Conservation (phyloP, 2,888 invertebrate species). For the Erpobdella octoculata region DNA sequence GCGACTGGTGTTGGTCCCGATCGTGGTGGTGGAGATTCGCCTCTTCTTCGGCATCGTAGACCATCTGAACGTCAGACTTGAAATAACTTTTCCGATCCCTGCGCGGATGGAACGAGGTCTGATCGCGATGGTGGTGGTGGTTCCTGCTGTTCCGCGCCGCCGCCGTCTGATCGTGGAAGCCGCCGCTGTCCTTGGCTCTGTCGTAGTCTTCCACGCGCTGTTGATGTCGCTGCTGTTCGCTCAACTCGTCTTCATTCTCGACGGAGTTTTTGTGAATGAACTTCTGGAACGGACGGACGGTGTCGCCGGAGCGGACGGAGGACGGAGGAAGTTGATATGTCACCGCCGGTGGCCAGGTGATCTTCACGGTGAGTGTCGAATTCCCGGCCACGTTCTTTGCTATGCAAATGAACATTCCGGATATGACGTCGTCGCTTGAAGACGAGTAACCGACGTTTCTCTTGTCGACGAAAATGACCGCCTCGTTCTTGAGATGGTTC, state of each 20-base stretch:
- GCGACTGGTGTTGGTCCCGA: neutral
- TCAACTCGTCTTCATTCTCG: neutral
- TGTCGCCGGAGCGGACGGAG: constrained; percentile 8
- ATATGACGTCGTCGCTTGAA: constrained; percentile 11
- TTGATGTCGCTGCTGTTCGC: no score
- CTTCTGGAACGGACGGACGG: neutral
- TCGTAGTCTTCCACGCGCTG: constrained; percentile 6
- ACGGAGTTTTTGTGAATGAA: constrained; percentile 40
- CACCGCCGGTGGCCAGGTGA: constrained; percentile 33
- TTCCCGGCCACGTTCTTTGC: constrained; percentile 50
- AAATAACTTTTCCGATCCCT: neutral
- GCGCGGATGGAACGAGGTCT: neutral
- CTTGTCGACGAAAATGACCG: constrained; percentile 39
- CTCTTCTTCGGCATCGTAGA: neutral
- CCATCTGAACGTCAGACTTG: neutral
- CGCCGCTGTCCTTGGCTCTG: neutral
- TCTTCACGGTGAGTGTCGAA: constrained; percentile 48
- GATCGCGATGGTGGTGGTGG: neutral
- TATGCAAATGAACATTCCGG: constrained; percentile 47
- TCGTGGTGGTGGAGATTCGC: neutral
- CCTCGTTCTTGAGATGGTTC: neutral
- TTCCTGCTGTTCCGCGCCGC: neutral
- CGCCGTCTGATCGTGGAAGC: constrained; percentile 14
- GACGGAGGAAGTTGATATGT: constrained; percentile 26
- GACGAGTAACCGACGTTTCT: constrained; percentile 39